These are phyloP conservation scores for Drosophila colorata DNA, from an alignment of 2,888 invertebrate genomes.

Conservation along the genomic window DNA sequence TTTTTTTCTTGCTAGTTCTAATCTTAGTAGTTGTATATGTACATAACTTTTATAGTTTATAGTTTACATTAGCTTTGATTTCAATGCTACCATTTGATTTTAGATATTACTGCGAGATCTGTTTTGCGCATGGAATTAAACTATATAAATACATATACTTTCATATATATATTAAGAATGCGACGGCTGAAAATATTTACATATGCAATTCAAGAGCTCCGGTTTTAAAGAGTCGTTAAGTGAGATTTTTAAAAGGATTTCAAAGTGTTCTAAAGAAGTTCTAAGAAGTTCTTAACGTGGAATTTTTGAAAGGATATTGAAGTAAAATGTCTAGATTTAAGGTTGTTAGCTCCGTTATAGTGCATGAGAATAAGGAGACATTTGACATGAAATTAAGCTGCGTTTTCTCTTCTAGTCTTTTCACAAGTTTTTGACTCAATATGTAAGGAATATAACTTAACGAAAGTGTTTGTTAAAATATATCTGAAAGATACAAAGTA, in stretches of 20 bases:
- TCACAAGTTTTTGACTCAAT: not conserved
- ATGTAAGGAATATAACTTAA: no score
- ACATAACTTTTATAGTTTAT: constrained; percentile 41
- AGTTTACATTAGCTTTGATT: constrained; percentile 41
- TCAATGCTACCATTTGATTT: constrained; percentile 40
- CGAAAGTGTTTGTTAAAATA: no score
- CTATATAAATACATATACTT: constrained; percentile 9
- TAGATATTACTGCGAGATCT: constrained; percentile 68
- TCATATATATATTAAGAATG: constrained; percentile 5
- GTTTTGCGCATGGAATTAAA: constrained; percentile 57
- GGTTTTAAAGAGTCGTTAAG: not conserved
- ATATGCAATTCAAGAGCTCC: constrained; percentile 32
- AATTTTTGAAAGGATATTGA: no score
- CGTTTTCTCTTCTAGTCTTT: not conserved
- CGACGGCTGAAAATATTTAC: constrained; percentile 50
- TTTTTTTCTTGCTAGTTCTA: constrained; percentile 37
- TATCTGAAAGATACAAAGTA: no score
- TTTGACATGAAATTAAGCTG: not conserved
- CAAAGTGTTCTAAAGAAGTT: no score
- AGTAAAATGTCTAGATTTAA: not conserved
- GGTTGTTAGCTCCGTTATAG: not conserved
- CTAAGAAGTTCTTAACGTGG: no score
- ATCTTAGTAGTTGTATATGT: constrained; percentile 53
- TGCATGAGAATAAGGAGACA: not conserved
- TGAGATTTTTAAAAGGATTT: not conserved